Evolutionary conservation across 2,888 invertebrate genomes (phyloP).

Genomic region (Aphelenchoides bicaudatus): DNA sequence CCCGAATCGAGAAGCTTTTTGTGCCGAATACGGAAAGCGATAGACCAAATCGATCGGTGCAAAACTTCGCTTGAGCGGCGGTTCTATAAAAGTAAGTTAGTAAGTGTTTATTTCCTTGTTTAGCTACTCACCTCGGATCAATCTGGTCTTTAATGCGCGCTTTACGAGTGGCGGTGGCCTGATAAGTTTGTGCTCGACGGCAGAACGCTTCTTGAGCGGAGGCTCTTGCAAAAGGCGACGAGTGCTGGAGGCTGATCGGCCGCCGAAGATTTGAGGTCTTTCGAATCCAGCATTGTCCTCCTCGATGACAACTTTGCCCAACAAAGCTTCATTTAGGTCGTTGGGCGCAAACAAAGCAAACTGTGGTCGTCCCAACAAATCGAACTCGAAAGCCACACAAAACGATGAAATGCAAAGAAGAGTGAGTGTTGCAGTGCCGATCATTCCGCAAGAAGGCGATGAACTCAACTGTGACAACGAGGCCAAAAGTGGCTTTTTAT

Average conservation of each 20-base stretch:
- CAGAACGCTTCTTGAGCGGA: conserved; percentile 28
- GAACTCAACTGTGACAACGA: too few species aligned
- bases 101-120: not conserved
- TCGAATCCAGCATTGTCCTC: conserved; percentile 36
- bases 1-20: too few species aligned
- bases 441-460: too few species aligned
- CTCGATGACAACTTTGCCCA: not conserved
- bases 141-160: not conserved
- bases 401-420: conserved; percentile 2
- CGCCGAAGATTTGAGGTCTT: conserved; percentile 18
- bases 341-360: not conserved
- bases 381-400: conserved; percentile 12
- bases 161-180: conserved; percentile 8
- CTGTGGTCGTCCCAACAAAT: conserved; percentile 12
- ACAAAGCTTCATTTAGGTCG: not conserved
- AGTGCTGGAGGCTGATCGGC: conserved; percentile 20
- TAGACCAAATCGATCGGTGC: too few species aligned
- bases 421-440: not conserved
- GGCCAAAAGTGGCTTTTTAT: too few species aligned
- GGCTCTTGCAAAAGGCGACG: conserved; percentile 39
- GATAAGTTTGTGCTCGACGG: not conserved
- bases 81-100: too few species aligned
- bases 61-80: too few species aligned
- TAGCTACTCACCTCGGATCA: not conserved
- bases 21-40: too few species aligned